phyloP scores from a whole-genome alignment of 2,888 invertebrate species.

The Spilarctia lutea region DNA sequence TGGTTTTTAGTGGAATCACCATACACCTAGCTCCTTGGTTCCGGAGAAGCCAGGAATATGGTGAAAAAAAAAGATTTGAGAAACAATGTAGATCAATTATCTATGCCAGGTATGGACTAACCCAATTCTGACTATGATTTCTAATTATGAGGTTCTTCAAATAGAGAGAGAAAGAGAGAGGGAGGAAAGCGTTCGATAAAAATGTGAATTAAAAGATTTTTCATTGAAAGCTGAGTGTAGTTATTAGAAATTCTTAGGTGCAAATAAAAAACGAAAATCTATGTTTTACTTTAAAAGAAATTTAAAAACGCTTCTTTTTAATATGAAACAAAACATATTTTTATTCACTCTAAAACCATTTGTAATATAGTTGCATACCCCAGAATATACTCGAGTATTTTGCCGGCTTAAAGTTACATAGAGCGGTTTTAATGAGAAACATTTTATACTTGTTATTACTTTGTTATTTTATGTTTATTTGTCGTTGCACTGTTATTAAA shows the following conservation, averaged over 20 bases:
- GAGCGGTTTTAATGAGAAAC: conserved; percentile 42
- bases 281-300: too few species aligned
- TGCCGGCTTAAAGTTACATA: conserved; percentile 27
- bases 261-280: not conserved
- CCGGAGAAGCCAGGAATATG: too few species aligned
- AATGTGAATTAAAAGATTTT: not conserved
- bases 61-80: too few species aligned
- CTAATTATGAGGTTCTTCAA: too few species aligned
- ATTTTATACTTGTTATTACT: conserved; percentile 30
- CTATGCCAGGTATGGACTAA: too few species aligned
- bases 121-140: too few species aligned
- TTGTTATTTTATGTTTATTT: conserved; percentile 38
- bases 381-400: conserved; percentile 14
- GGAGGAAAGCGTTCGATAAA: not conserved
- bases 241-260: too few species aligned
- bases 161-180: too few species aligned
- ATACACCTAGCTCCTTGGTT: too few species aligned
- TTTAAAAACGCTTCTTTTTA: not conserved
- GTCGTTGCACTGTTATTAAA: conserved; percentile 37
- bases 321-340: not conserved
- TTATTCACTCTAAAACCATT: not conserved
- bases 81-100: too few species aligned
- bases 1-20: too few species aligned
- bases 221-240: too few species aligned
- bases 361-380: not conserved